Evolutionary conservation across 2,113 vertebrate species (phyloP), one percentile per base, ranked within the genome.

Genomic region (Ascaphus truei): DNA sequence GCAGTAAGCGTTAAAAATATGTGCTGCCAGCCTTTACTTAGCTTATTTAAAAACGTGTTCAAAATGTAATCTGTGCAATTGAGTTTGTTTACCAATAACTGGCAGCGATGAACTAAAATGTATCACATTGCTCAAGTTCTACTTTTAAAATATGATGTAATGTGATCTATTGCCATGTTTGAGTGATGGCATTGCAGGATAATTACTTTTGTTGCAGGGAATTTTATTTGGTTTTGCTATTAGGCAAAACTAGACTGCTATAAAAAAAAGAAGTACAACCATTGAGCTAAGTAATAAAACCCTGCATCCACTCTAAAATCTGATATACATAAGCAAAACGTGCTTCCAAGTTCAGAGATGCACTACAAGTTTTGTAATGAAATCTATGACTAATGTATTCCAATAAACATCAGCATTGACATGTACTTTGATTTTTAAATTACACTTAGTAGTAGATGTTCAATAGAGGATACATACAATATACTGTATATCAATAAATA

Each of bases 21-120:
- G 0, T 39, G 62, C 12, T 50, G 16, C 37, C 16, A 67, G 41
- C 15, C 11, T 64, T 79, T 7, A 75, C 80, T 79, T 80, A 10
- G 41, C 79, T 78, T 55, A 53, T 69, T 80, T 76, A 63, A 75
- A 78, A 75, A 47, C 73, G 12, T 68, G 5, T 68, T 80, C 74
- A 78, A 50, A 43, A 75, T 78, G 5, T 27, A 75, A 50, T 51
- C 59, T 64, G 12, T 41, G 53, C 71, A 82, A 53, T 57, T 77
- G 1, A 63, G 18, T 79, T 82, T 81, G 9, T 33, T 72, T 76
- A 65, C 2, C 63, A 74, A 43, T 65, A 73, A 53, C 13, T 66
- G 25, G 20, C 1, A 0, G 55, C 61, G 30, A 73, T 62, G 72
- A 77, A 63, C 71, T 72, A 66, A 78, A 81, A 76, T 80, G 34